Base-by-base conservation (phyloP, 1,140 invertebrate species). In the Pollicipes pollicipes region DNA sequence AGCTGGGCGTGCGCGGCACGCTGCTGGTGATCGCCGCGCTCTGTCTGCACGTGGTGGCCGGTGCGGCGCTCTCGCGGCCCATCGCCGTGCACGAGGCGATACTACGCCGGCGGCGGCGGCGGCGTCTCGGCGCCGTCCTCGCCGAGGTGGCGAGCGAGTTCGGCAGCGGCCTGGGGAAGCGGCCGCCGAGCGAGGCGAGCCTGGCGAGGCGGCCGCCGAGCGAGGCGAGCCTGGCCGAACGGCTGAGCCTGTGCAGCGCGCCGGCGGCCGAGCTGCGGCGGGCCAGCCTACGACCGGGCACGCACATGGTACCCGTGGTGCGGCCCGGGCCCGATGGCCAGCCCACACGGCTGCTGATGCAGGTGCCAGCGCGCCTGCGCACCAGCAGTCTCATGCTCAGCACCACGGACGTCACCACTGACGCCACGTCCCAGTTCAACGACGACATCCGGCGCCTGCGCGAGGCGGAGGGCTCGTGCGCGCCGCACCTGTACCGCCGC, bases 41-140 rank as follows among this genome's bases (percentile, higher is more conserved):
- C n/a, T 88, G 89, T 85, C 79, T 90, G 1, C 88, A 90, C 76
- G 86, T 89, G 3, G 88, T 88, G 69, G 84, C 87, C 0, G 85
- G 86, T 10, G 88, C 88, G 0, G 85, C 86, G 0, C 79, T 90
- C 0, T 90, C 88, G 75, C 82, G 87, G 17, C 85, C 86, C 0
- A 73, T 74, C 26, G 35, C 70, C 21, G 66, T 72, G 32, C 75
- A 75, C 64, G 71, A 72, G 75, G 78, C 88, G 63, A 87, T 88
- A 75, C 80, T 88, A 0, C 84, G 84, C 0, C 79, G 88, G 3
- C 66, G 70, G 30, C 87, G 86, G 71, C 80, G 85, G 1, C 88
- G 87, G 16, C 87, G 88, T 17, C 86, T 84, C 8, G 79, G 88
- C 0, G 88, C 88, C 85, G 88, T 87, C 0, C 86, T 87, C 8